Evolutionary conservation across 2,797 vertebrate species (phyloP).

Genomic region (Erithacus rubecula): DNA sequence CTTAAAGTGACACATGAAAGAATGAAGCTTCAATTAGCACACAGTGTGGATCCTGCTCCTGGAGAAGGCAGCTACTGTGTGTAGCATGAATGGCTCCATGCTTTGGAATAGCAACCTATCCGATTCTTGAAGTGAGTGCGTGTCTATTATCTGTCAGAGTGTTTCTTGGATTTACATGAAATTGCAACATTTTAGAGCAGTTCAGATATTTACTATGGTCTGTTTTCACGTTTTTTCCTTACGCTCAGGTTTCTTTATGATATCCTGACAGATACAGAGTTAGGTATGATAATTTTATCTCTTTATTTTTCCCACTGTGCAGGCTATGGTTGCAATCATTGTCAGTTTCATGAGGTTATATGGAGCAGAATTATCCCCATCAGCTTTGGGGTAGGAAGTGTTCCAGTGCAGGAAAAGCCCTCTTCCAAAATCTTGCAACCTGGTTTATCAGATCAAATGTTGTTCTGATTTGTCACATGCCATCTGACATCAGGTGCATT

Average conservation of each 20-base stretch:
- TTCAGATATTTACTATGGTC: neutral
- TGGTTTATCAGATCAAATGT: neutral
- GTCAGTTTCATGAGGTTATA: neutral
- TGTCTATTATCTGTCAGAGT: neutral
- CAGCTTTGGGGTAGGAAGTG: neutral
- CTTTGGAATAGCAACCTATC: neutral
- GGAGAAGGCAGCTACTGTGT: neutral
- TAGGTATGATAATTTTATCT: neutral
- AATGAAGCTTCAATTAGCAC: rapidly evolving
- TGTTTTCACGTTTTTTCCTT: neutral
- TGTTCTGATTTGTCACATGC: neutral
- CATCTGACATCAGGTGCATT: neutral
- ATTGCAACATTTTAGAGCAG: neutral
- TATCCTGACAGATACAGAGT: neutral
- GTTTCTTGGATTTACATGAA: neutral
- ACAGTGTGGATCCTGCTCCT: neutral
- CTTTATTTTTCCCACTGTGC: neutral
- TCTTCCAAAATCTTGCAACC: neutral
- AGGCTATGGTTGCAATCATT: neutral
- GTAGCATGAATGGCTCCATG: neutral
- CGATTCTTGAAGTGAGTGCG: neutral
- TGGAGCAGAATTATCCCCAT: neutral
- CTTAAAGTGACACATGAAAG: neutral
- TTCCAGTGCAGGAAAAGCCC: neutral
- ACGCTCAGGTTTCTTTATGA: neutral